Evolutionary conservation across 2,888 invertebrate genomes (phyloP).

Genomic region (Spodoptera littoralis): DNA sequence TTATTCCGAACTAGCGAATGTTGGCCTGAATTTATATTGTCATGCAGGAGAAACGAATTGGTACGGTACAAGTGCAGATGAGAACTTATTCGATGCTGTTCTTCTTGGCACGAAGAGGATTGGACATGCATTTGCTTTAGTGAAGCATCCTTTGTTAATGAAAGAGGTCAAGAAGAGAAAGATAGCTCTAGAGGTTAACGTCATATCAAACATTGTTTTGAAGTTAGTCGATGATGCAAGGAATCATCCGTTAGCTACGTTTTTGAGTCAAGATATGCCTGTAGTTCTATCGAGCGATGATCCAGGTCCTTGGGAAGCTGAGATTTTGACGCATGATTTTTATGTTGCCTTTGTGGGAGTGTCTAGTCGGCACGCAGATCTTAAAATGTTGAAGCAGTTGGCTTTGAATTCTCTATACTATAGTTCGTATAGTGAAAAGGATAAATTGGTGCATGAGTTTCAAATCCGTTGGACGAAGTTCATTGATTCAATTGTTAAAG

Average conservation of each 20-base stretch:
- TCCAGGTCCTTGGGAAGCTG: slow-evolving; percentile 93
- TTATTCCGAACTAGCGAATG: slow-evolving; percentile 84
- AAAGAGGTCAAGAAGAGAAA: slow-evolving; percentile 87
- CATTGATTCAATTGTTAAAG: slow-evolving; percentile 69
- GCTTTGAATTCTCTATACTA: slow-evolving; percentile 92
- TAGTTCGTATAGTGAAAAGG: slow-evolving; percentile 88
- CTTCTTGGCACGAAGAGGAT: slow-evolving; percentile 92
- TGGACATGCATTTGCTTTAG: slow-evolving; percentile 93
- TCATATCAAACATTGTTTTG: slow-evolving; percentile 93
- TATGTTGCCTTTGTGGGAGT: slow-evolving; percentile 94
- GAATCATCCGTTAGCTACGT: slow-evolving; percentile 92
- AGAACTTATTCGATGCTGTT: slow-evolving; percentile 93
- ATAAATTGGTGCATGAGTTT: slow-evolving; percentile 76
- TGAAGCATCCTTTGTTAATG: slow-evolving; percentile 92
- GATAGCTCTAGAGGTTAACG: slow-evolving; percentile 93
- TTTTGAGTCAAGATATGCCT: slow-evolving; percentile 91
- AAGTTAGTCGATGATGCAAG: slow-evolving; percentile 91
- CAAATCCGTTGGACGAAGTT: slow-evolving; percentile 81
- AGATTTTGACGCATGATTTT: slow-evolving; percentile 91
- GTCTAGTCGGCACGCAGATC: slow-evolving; percentile 91
- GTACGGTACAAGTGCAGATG: slow-evolving; percentile 90
- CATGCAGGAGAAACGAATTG: slow-evolving; percentile 95
- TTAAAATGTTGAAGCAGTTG: slow-evolving; percentile 92
- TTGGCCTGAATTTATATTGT: slow-evolving; percentile 91
- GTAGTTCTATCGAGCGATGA: slow-evolving; percentile 94